Base-by-base conservation (phyloP, 2,888 invertebrate species). In the Steinernema carpocapsae region DNA sequence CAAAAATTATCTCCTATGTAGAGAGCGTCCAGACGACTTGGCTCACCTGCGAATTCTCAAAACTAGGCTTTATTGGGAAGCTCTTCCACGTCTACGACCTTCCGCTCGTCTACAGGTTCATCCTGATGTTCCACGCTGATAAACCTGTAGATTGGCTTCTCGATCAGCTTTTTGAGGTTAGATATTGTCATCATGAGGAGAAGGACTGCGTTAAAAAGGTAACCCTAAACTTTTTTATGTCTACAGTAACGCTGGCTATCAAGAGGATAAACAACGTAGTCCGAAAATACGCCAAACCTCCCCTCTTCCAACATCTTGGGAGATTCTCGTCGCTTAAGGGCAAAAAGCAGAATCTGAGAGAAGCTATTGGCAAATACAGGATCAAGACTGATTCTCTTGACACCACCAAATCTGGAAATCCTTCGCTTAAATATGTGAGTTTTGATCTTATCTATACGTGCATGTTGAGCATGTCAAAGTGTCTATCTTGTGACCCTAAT, bases 111-210 rank as follows among this genome's bases (percentile, higher is more conserved):
- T 92, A 94, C 48, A 93, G 94, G 80, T 97, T 95, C 88, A 93
- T 97, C 84, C 92, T 97, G 88, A 93, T 97, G 91, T 97, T 97
- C 88, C 94, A 94, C 89, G 92, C 92, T 86, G 94, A 96, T 86
- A 95, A 96, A 89, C 97, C 97, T 0, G 95, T 96, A 0, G 97
- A 97, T 88, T 97, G 97, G 97, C 90, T 97, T 6, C 89, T 97
- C 14, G 94, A 95, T 84, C 93, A 94, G 88, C 92, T 95, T 79
- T 91, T 96, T 73, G 92, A 92, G 75, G 94, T 94, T 2, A 93
- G 93, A 88, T 92, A 93, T n/a, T 97, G 97, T 89, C 88, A 88
- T 73, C 89, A 89, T 64, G 90, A 90, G 78, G 88, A 89, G 93
- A 94, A 94, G 90, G 91, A 92, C 79, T 97, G 97, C 86, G 91